Base-by-base conservation (phyloP, 2,888 invertebrate genomes). In the Philereme vetulata region DNA sequence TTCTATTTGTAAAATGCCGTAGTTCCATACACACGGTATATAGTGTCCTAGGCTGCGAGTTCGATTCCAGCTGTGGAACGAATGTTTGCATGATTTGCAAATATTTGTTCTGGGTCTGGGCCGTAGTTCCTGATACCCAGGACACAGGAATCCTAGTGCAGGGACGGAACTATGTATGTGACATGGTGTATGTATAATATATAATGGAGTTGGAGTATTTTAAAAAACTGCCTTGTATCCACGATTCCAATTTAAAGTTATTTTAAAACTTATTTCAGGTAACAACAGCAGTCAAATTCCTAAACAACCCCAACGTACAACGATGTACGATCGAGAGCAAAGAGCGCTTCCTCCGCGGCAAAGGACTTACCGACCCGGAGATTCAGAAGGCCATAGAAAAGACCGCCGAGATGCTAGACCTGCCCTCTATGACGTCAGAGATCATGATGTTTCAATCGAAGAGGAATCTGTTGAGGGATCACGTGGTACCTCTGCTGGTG, bases 221-320 rank as follows among this genome's bases (percentile, higher is more conserved):
- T 21, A 21, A 21, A 21, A 21, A 21, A 21, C 21, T 21, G 1
- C 21, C 21, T 21, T 21, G 21, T 21, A 21, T 21, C 2, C 21
- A 21, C 21, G 21, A 21, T 21, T 21, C 21, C 21, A 21, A 21
- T 21, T 21, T 21, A 21, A 21, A 21, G 21, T 21, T 21, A 21
- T 21, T 21, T 21, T 21, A 21, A 21, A 10, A 21, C 33, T 44
- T 47, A 32, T 4, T 7, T n/a, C 82, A 97, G 97, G 95, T 97
- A 64, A 94, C 94, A 71, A 97, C 97, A 9, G 97, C 97, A 4
- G 94, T 97, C 4, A 96, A 96, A 77, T 98, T 98, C 90, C 89
- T 98, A 53, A 94, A 95, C 82, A 97, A 97, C 88, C 95, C 96
- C n/a, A 96, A 95, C 82, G 97, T 98, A 3, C 93, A 94, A 53